A percentile compares a stretch with the other conserved stretches of the same genome.
phyloP scores from a whole-genome alignment of 2,888 invertebrate genomes.

The Amiota communis region DNA sequence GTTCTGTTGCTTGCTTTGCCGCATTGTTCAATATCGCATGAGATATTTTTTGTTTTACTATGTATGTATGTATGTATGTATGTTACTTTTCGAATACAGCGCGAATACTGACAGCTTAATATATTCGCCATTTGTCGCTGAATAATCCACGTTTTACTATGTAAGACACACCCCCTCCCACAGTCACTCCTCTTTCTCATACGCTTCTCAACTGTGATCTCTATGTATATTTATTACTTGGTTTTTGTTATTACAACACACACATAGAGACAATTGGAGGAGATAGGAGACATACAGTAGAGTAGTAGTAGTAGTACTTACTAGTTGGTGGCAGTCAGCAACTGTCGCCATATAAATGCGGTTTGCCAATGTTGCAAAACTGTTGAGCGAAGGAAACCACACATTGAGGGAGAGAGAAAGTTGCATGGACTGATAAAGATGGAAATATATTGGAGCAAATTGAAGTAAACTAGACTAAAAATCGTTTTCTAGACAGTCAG shows the following conservation, averaged over 20 bases:
- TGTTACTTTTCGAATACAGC: not conserved
- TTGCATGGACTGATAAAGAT: not conserved
- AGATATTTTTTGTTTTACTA: not conserved
- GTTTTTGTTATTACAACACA: constrained; percentile 7
- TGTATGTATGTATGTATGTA: too few species aligned
- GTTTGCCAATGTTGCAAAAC: constrained; percentile 59
- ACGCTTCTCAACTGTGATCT: too few species aligned
- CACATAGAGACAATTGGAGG: not conserved
- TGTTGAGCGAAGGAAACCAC: constrained; percentile 55
- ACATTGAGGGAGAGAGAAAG: constrained; percentile 17
- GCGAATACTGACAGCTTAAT: constrained; percentile 57
- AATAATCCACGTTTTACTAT: constrained; percentile 39
- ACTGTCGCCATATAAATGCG: constrained; percentile 50
- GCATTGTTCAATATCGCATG: constrained; percentile 1
- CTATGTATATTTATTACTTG: constrained; percentile 3
- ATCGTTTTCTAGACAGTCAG: too few species aligned
- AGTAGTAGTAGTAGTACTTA: not conserved
- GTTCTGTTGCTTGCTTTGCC: not conserved
- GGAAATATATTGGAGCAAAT: too few species aligned
- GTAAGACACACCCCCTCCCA: too few species aligned
- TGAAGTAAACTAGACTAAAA: not conserved
- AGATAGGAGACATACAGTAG: not conserved
- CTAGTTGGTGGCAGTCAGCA: constrained; percentile 31
- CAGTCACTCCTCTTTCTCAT: too few species aligned
- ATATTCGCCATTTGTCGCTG: constrained; percentile 66